Conservation (phyloP, 1,140 invertebrate genomes). For the Pseudomyrmex concolor region DNA sequence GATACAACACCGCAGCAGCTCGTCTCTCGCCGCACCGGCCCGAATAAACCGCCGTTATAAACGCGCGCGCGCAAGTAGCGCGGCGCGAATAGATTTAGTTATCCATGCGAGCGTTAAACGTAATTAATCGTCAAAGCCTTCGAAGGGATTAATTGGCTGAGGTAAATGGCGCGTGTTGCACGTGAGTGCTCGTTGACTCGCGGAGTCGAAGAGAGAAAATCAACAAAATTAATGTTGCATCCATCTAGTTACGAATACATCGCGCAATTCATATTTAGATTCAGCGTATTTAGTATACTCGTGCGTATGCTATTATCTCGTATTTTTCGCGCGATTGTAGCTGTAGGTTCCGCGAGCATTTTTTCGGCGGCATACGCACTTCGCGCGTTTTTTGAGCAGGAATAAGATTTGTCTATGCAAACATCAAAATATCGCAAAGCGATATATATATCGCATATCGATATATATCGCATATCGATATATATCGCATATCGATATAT, state of each 20-base stretch:
- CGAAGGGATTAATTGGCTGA: conserved; percentile 12
- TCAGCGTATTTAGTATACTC: conserved; percentile 60
- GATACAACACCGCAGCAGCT: conserved; percentile 37
- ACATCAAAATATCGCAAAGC: too few relatives aligned
- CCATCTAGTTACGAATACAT: background rate
- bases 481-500: too few relatives aligned
- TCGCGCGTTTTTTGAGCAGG: too few relatives aligned
- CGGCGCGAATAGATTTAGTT: conserved; percentile 31
- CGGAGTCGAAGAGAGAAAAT: conserved; percentile 23
- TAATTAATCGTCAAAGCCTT: conserved; percentile 43
- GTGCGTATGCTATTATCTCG: too few relatives aligned
- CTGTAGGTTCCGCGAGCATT: too few relatives aligned
- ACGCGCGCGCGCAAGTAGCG: background rate
- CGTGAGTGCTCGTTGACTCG: conserved; percentile 12
- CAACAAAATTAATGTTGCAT: background rate
- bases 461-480: too few relatives aligned
- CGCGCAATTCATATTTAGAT: background rate
- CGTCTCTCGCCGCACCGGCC: conserved; percentile 4
- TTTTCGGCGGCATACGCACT: too few relatives aligned
- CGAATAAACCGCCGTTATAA: conserved; percentile 31
- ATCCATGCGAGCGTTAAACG: conserved; percentile 29
- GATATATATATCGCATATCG: too few relatives aligned
- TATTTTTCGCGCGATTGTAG: too few relatives aligned
- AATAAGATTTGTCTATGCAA: too few relatives aligned
- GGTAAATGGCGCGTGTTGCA: conserved; percentile 12